phyloP scores from a whole-genome alignment of 2,888 invertebrate species.

The Parapristionchus giblindavisi region DNA sequence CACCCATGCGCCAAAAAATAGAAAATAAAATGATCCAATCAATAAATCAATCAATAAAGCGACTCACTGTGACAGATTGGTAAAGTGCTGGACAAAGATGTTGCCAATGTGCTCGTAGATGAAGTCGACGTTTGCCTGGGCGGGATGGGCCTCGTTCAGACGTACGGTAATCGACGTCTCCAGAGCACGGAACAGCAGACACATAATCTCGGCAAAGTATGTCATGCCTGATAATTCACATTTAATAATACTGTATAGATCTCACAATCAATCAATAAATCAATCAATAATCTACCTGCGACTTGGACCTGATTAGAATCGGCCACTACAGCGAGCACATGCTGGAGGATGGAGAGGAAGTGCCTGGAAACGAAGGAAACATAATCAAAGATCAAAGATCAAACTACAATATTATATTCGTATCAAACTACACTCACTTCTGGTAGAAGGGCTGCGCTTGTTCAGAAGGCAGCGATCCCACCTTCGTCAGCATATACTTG shows the following conservation, averaged over 20 bases:
- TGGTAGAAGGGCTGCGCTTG: slow-evolving; percentile 94
- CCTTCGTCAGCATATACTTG: slow-evolving; percentile 87
- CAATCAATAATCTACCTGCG: slow-evolving; percentile 57
- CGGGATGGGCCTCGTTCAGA: slow-evolving; percentile 39
- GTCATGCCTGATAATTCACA: slow-evolving; percentile 87
- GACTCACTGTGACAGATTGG: slow-evolving; percentile 89
- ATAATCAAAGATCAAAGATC: no score
- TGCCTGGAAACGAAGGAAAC: no score
- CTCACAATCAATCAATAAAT: no score
- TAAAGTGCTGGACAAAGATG: slow-evolving; percentile 91
- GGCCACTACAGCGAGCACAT: slow-evolving; percentile 97
- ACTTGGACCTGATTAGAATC: slow-evolving; percentile 83
- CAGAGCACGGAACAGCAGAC: slow-evolving; percentile 93
- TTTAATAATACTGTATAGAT: no score
- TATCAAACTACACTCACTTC: no score
- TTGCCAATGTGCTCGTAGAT: slow-evolving; percentile 90
- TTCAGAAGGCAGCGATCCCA: slow-evolving; percentile 79
- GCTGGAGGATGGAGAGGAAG: slow-evolving; percentile 95
- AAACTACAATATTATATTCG: no score
- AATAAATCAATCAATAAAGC: no score
- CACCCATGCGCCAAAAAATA: no score
- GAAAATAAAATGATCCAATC: no score
- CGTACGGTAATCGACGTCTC: slow-evolving; percentile 84
- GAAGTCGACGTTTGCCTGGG: slow-evolving; percentile 72
- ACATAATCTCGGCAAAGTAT: slow-evolving; percentile 95